phyloP scores from a whole-genome alignment of 2,113 vertebrate genomes.

The Ploceus nigricollis region DNA sequence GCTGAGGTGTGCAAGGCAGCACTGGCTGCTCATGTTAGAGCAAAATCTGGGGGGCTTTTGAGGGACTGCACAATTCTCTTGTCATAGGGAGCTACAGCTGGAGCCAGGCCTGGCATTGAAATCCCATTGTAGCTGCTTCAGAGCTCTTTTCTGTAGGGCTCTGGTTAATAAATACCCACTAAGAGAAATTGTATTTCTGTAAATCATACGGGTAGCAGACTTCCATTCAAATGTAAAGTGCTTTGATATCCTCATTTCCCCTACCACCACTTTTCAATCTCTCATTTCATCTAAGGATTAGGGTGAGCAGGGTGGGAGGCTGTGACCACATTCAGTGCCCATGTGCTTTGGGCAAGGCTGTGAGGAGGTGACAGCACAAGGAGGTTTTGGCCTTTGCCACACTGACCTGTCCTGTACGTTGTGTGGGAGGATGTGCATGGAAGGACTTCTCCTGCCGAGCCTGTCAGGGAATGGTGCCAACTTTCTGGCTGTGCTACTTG shows the following conservation, averaged over 20 bases:
- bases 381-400: not conserved
- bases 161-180: not conserved
- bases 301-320: not conserved
- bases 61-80: not conserved
- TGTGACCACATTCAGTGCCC: not conserved
- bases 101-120: not conserved
- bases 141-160: not conserved
- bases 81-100: not conserved
- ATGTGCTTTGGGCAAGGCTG: not conserved
- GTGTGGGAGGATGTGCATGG: not conserved
- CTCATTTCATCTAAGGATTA: not conserved
- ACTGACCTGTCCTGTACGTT: fast-evolving
- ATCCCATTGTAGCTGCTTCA: not conserved
- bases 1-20: not conserved
- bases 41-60: not conserved
- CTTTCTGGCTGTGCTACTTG: not conserved
- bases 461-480: not conserved
- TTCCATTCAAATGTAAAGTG: not conserved
- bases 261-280: not conserved
- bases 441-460: not conserved
- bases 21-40: fast-evolving
- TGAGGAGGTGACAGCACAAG: not conserved
- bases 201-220: not conserved
- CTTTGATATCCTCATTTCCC: not conserved
- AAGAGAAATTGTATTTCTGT: not conserved